Evolutionary conservation across 2,113 vertebrate species (phyloP), one percentile per base, ranked within the genome.

Genomic region (Stomatorhinus ivindoensis): DNA sequence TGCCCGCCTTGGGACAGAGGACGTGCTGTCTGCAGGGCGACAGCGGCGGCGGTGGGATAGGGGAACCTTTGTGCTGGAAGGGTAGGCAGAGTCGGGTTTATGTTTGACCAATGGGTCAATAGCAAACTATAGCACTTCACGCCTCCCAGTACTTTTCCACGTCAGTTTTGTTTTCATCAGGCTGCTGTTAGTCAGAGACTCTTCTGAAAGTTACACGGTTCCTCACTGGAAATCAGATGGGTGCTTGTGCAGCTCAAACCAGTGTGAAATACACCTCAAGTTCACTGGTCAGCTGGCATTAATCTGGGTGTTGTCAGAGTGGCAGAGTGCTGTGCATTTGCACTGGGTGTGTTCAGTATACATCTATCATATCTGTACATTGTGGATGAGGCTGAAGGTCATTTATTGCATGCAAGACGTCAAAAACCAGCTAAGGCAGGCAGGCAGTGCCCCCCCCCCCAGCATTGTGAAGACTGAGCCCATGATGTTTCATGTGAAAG

Each of bases 51-150:
- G 53, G 53, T 24, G 39, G 39, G 10, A 21, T 7, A 3, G 87
- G 87, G 55, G 39, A 87, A 87, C 87, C 87, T 87, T 87, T 87
- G 87, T 87, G 87, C 87, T 39, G 87, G 24, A 24, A 61, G 24
- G 55, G 55, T 0, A n/a, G 53, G 55, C 21, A n/a, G 53, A 44
- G 53, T 55, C 35, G 42, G 55, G 87, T 87, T 87, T 58, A 87
- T 87, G 87, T 87, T 87, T 87, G 31, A 87, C 87, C 35, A 61
- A 19, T 42, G 58, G 87, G 87, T 87, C 87, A 87, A 87, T 87
- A 65, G 55, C 58, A 87, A 87, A 87, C 51, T 65, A 61, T 44
- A 21, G 39, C 19, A 27, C 42, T 27, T 87, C 87, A 65, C 53
- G 55, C 53, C 51, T 58, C 19, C 86, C 86, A 87, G 86, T 87